phyloP scores from a whole-genome alignment of 2,113 vertebrate genomes.

The Myotis brandtii region DNA sequence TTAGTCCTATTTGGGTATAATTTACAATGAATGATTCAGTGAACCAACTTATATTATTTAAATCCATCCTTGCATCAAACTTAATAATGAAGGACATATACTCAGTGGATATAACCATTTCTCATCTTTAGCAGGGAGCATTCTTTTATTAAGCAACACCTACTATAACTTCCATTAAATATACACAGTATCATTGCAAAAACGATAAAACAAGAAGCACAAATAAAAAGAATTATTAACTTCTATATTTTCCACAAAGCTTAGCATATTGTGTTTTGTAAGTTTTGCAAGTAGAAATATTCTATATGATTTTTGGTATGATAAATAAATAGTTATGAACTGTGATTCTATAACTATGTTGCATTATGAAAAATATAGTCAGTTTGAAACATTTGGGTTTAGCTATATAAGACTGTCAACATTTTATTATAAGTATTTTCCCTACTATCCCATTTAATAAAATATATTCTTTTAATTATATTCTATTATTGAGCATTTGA shows the following conservation, averaged over 20 bases:
- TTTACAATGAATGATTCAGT: background rate
- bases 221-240: background rate
- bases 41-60: background rate
- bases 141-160: background rate
- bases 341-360: background rate
- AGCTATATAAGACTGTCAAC: background rate
- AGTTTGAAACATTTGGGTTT: background rate
- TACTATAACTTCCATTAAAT: background rate
- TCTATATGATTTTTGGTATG: background rate
- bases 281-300: background rate
- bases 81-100: background rate
- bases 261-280: background rate
- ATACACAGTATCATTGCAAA: background rate
- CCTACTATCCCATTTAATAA: background rate
- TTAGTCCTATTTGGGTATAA: background rate
- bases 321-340: background rate
- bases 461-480: background rate
- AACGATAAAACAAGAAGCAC: background rate
- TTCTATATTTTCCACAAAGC: background rate
- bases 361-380: background rate
- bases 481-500: background rate
- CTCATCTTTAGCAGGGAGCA: background rate
- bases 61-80: background rate
- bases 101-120: background rate
- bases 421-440: background rate